Base-by-base conservation (phyloP, 1,140 invertebrate species). In the Zaprionus lachaisei region DNA sequence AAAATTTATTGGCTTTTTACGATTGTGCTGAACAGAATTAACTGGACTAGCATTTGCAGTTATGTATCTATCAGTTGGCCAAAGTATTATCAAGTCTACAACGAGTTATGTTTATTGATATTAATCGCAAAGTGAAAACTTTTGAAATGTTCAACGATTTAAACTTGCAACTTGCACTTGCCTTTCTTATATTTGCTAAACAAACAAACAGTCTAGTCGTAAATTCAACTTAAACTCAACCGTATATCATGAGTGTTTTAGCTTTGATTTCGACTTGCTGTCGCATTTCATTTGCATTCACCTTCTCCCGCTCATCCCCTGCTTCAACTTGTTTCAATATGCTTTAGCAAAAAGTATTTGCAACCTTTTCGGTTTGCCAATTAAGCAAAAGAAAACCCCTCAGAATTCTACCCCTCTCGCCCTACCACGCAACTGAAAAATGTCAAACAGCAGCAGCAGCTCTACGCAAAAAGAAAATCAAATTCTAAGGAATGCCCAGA, bases 301-400 rank as follows among this genome's bases (percentile, higher is more conserved):
- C 31, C 9, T 11, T 34, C 31, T 1, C 31, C 14, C 14, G 14
- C 14, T 15, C 4, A 34, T 24, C 1, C 24, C 24, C 28, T 28
- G 22, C 28, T 9, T 31, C 26, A 1, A 28, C 26, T 28, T 28
- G 26, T 28, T 28, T 28, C 28, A 31, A 31, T 31, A 31, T 31
- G 28, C 28, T 31, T 31, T 31, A 12, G n/a, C 56, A 58, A 54
- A n/a, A 70, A 41, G 28, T 62, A 41, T 54, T 41, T 56, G 37
- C 38, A 56, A 44, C 5, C 61, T 65, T 55, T 72, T 65, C 22
- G 20, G 17, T 26, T 57, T 57, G 62, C 49, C 69, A 65, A 72
- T 72, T 57, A 57, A 26, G n/a, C 62, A 38, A 56, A 37, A 26
- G 24, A 26, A 14, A 15, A 6, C 12, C 24, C 5, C 28, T 26